These are phyloP conservation scores for Heptranchias perlo DNA, from an alignment of 2,113 vertebrate species.

Conservation along the genomic window DNA sequence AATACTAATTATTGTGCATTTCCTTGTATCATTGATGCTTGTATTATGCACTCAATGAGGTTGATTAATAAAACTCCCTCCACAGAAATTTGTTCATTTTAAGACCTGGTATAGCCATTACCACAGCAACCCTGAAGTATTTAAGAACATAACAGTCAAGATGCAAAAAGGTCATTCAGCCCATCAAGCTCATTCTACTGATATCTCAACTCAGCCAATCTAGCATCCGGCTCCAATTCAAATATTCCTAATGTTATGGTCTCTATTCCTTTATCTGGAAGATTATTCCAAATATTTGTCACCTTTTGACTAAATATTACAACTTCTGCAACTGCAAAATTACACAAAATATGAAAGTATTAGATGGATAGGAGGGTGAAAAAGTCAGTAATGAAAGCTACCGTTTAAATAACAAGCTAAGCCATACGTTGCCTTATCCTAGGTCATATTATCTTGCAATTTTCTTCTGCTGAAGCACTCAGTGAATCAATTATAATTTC, in stretches of 20 bases:
- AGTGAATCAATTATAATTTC: not conserved
- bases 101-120: not conserved
- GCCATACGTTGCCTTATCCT: not conserved
- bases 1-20: not conserved
- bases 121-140: not conserved
- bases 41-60: not conserved
- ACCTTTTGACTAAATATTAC: too few relatives aligned
- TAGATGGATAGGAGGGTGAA: too few relatives aligned
- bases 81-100: not conserved
- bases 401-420: too few relatives aligned
- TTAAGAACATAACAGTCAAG: not conserved
- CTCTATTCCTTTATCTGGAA: not conserved
- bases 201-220: not conserved
- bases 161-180: not conserved
- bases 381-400: too few relatives aligned
- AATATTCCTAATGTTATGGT: not conserved
- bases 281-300: not conserved
- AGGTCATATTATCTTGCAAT: not conserved
- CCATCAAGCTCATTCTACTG: not conserved
- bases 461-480: not conserved
- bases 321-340: too few relatives aligned
- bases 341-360: too few relatives aligned
- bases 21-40: not conserved
- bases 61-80: not conserved
- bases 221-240: not conserved